phyloP scores from a whole-genome alignment of 2,888 invertebrate species.

The Nemurella pictetii region DNA sequence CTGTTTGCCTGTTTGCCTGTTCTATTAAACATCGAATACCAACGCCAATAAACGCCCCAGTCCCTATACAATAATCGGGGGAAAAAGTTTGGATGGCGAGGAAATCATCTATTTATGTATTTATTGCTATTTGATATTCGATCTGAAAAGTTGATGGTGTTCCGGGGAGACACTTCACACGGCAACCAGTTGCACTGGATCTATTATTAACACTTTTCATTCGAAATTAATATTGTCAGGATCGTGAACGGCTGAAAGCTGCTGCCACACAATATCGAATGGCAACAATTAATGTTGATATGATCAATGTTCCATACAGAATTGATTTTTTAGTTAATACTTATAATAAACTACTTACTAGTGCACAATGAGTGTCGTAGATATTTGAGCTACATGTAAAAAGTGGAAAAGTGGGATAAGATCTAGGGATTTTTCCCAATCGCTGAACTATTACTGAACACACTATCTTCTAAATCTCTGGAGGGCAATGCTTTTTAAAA shows the following conservation, averaged over 20 bases:
- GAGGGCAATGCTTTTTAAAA: background rate
- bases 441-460: background rate
- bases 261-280: background rate
- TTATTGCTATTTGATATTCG: background rate
- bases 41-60: too few relatives aligned
- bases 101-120: background rate
- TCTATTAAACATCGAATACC: too few relatives aligned
- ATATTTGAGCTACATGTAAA: background rate
- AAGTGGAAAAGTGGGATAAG: background rate
- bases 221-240: background rate
- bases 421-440: background rate
- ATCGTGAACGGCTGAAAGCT: background rate
- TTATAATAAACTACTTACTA: background rate
- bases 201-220: background rate
- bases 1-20: too few relatives aligned
- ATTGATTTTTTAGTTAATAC: background rate
- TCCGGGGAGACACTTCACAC: background rate
- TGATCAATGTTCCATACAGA: too few relatives aligned
- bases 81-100: background rate
- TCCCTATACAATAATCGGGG: background rate
- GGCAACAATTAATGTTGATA: background rate
- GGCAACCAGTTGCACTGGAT: background rate
- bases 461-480: background rate
- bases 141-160: background rate
- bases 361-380: background rate